Base-by-base conservation (phyloP, 2,888 invertebrate genomes). In the Chalcosyrphus nemorum region DNA sequence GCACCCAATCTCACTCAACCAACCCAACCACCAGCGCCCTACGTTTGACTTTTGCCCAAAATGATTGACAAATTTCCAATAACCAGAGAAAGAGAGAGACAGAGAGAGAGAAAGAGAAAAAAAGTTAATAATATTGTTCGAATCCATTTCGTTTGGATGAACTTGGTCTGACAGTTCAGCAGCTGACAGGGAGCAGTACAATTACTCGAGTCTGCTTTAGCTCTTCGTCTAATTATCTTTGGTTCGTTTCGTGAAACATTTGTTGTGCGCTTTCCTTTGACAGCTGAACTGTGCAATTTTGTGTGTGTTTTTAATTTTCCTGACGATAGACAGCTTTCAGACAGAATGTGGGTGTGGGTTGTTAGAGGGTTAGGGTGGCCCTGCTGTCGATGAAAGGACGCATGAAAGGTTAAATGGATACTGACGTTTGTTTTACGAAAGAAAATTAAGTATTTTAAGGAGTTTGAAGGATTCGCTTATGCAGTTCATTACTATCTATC, bases 21-120 rank as follows among this genome's bases (percentile, higher is more conserved):
- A n/a, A 15, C 32, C 45, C 32, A 32, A 9, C 2, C 41, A n/a
- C n/a, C n/a, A n/a, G n/a, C 32, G 1, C 4, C 13, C 57, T 2
- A 38, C 66, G 13, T 59, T 35, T 29, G 17, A 57, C 47, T 43
- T 43, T 82, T 32, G 66, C 47, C 47, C 57, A 29, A 77, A 82
- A 66, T 82, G 77, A 82, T 82, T 82, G 81, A 82, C 82, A 82
- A 82, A 78, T 78, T 78, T 63, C 72, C 66, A 82, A 82, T 82
- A 82, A 77, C 68, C 68, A 70, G 47, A 63, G n/a, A n/a, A n/a
- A n/a, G n/a, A n/a, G n/a, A 56, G 63, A 11, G 41, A 35, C 68
- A 24, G 56, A 38, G n/a, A 35, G 47, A 47, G n/a, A 21, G n/a
- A 4, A 17, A 13, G 9, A 4, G 32, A 21, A 45, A 15, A 70